Conservation (phyloP, 2,888 invertebrate species). For the Callyntrura guangdongensis region DNA sequence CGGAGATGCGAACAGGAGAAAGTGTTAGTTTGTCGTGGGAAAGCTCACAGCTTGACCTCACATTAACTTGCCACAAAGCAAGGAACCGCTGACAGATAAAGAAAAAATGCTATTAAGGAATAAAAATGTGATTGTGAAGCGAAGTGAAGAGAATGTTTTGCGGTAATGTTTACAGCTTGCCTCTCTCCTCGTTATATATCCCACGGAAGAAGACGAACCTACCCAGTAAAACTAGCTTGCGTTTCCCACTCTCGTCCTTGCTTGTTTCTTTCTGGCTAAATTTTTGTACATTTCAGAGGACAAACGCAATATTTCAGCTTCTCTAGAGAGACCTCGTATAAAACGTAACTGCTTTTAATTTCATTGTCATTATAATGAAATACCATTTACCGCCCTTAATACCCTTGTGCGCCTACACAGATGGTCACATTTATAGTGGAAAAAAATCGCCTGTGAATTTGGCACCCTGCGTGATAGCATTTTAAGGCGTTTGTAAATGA, state of each 20-base stretch:
- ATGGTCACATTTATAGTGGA: background rate
- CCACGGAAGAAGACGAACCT: background rate
- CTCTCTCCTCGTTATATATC: background rate
- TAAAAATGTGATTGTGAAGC: constrained; percentile 71
- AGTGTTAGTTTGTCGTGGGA: constrained; percentile 73
- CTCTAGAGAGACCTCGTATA: constrained; percentile 8
- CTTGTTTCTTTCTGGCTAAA: background rate
- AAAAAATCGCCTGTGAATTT: background rate
- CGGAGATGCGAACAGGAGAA: constrained; percentile 28
- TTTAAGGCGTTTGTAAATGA: background rate
- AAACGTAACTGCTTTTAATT: constrained; percentile 37
- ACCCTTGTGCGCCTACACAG: background rate
- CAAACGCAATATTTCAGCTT: constrained; percentile 22
- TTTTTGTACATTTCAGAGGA: background rate
- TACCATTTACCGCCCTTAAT: background rate
- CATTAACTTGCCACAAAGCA: constrained; percentile 74
- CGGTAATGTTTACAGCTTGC: constrained; percentile 3
- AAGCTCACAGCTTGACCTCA: constrained; percentile 77
- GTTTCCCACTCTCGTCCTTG: background rate
- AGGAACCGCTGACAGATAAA: constrained; percentile 72
- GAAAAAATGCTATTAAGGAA: constrained; percentile 69
- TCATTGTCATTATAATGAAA: constrained; percentile 18
- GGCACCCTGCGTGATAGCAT: background rate
- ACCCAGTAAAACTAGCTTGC: background rate
- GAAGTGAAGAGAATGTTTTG: constrained; percentile 63